Conservation (phyloP, 2,888 invertebrate genomes). For the Lordiphosa andalusiaca region DNA sequence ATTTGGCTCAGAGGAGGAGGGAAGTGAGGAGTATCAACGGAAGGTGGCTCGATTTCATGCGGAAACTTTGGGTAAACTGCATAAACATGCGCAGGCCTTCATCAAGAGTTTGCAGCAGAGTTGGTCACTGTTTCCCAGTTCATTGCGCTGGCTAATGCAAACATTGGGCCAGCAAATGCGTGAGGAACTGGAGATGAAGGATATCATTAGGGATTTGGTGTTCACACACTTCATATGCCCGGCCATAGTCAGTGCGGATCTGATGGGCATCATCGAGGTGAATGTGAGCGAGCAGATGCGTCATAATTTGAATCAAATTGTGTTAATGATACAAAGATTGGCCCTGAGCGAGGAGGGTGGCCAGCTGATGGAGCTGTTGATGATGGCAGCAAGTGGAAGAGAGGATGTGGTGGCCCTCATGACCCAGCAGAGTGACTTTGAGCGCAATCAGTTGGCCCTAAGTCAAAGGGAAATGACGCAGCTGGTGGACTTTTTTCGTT, state of each 20-base stretch:
- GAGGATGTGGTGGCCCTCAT: slow-evolving; percentile 79
- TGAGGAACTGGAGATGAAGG: slow-evolving; percentile 80
- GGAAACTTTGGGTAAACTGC: slow-evolving; percentile 89
- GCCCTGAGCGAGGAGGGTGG: slow-evolving; percentile 90
- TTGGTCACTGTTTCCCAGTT: slow-evolving; percentile 94
- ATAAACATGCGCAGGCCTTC: slow-evolving; percentile 89
- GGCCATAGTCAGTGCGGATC: slow-evolving; percentile 97
- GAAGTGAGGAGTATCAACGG: slow-evolving; percentile 85
- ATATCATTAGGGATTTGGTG: slow-evolving; percentile 94
- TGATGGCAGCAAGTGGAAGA: slow-evolving; percentile 79
- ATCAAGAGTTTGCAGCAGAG: slow-evolving; percentile 90
- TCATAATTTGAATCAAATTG: slow-evolving; percentile 94
- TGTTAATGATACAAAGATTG: slow-evolving; percentile 95
- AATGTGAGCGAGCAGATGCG: slow-evolving; percentile 94
- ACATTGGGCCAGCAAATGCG: slow-evolving; percentile 88
- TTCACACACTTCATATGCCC: slow-evolving; percentile 97
- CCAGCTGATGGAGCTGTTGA: slow-evolving; percentile 87
- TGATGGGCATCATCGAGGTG: slow-evolving; percentile 95
- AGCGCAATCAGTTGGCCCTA: slow-evolving; percentile 85
- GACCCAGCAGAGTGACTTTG: slow-evolving; percentile 82
- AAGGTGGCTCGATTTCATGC: slow-evolving; percentile 89
- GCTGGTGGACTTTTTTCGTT: slow-evolving; percentile 83
- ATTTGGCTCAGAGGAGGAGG: slow-evolving; percentile 87
- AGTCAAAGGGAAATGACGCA: slow-evolving; percentile 85
- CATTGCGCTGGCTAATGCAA: slow-evolving; percentile 93